phyloP scores from a whole-genome alignment of 2,113 vertebrate species.

The Phrynocephalus versicolor region DNA sequence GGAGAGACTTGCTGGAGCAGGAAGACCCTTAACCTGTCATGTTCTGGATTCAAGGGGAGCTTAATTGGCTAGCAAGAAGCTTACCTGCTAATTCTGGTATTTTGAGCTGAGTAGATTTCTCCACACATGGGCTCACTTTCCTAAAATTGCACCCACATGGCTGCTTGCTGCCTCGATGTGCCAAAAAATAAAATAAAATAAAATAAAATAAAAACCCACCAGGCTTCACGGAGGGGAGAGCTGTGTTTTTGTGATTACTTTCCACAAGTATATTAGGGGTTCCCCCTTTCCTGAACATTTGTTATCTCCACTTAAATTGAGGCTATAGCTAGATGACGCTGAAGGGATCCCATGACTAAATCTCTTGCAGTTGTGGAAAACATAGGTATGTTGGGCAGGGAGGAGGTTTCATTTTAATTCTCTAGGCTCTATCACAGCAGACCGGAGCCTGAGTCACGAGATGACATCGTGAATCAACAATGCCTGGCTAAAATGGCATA shows the following conservation, averaged over 20 bases:
- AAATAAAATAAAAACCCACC: no score
- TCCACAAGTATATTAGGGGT: no score
- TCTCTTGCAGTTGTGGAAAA: background rate
- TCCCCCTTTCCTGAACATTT: no score
- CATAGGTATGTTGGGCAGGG: no score
- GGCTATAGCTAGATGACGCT: background rate
- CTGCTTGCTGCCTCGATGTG: background rate
- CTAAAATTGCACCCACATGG: slow-evolving; percentile 13
- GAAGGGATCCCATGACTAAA: no score
- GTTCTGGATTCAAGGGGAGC: background rate
- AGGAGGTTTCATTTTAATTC: no score
- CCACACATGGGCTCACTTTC: slow-evolving; percentile 5
- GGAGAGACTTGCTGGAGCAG: slow-evolving; percentile 25
- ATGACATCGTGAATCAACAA: no score
- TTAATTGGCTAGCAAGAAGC: slow-evolving; percentile 8
- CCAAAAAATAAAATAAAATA: background rate
- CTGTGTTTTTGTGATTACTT: background rate
- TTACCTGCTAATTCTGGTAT: background rate
- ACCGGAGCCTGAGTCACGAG: no score
- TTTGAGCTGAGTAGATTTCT: background rate
- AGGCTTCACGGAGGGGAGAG: background rate
- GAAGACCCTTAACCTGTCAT: slow-evolving; percentile 29
- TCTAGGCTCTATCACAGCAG: no score
- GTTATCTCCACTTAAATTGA: background rate
- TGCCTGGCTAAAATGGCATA: no score